These are phyloP conservation scores for Meda fulgida DNA, from an alignment of 2,797 vertebrate genomes.

Conservation along the genomic window DNA sequence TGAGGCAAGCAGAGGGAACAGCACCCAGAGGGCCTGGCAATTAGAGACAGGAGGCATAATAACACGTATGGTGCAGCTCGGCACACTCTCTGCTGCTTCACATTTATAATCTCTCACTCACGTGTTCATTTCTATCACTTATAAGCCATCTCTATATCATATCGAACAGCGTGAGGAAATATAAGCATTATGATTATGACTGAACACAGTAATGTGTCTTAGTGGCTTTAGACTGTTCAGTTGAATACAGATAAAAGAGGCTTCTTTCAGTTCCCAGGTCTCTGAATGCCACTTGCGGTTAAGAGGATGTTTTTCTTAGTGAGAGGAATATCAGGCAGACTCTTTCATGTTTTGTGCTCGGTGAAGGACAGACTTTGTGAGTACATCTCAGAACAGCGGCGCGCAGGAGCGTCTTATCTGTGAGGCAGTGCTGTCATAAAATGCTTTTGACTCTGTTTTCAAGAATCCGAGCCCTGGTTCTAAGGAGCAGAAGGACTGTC, in stretches of 20 bases:
- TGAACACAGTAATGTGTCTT: conserved; percentile 46
- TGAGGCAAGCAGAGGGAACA: conserved; percentile 36
- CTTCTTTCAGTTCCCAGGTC: conserved; percentile 45
- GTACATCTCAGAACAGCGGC: conserved; percentile 40
- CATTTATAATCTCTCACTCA: conserved; percentile 34
- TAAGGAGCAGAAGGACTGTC: conserved; percentile 22
- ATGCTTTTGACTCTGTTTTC: conserved; percentile 45
- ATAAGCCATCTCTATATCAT: conserved; percentile 32
- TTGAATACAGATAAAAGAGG: conserved; percentile 39
- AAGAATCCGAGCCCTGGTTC: conserved; percentile 32
- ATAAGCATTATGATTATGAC: conserved; percentile 50
- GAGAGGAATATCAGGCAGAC: conserved; percentile 41
- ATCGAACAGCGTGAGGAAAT: conserved; percentile 25
- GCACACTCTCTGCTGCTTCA: neutral
- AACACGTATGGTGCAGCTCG: conserved; percentile 3
- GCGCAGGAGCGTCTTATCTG: conserved; percentile 25
- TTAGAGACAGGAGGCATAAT: conserved; percentile 41
- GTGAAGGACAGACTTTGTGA: conserved; percentile 49
- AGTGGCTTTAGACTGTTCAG: conserved; percentile 40
- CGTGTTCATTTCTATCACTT: conserved; percentile 7
- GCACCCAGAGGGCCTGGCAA: conserved; percentile 50
- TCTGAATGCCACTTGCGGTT: conserved; percentile 43
- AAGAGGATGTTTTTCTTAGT: conserved; percentile 49
- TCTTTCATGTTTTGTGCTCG: conserved; percentile 42
- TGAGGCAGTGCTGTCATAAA: conserved; percentile 35